Conservation (phyloP, 2,888 invertebrate genomes). For the Dolomedes plantarius region DNA sequence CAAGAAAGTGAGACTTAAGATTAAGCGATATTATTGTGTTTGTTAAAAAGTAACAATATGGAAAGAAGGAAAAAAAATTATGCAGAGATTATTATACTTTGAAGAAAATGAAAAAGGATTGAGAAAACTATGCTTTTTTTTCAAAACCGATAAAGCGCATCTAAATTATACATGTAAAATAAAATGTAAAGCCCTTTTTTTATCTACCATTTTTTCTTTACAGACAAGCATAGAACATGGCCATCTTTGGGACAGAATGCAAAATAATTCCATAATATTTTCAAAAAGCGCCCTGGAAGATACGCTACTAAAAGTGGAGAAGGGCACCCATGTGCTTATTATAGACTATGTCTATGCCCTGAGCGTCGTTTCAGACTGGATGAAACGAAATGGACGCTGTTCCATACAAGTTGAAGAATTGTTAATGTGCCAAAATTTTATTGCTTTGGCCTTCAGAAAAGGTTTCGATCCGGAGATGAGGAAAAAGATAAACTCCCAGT, state of each 20-base stretch:
- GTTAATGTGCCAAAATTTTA: slow-evolving; percentile 30
- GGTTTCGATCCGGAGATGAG: background rate
- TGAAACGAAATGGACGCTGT: slow-evolving; percentile 22
- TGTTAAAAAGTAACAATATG: too few species aligned
- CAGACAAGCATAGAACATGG: slow-evolving; percentile 24
- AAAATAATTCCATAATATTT: slow-evolving; percentile 29
- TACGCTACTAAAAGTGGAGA: slow-evolving; percentile 19
- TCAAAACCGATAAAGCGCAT: too few species aligned
- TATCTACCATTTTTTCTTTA: too few species aligned
- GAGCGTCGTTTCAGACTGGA: slow-evolving; percentile 13
- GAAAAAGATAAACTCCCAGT: slow-evolving; percentile 26
- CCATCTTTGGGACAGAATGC: slow-evolving; percentile 33
- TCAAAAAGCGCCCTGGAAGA: slow-evolving; percentile 19
- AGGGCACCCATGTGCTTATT: slow-evolving; percentile 35
- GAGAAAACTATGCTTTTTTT: too few species aligned
- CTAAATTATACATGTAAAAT: too few species aligned
- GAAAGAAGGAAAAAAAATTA: too few species aligned
- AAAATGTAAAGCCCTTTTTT: too few species aligned
- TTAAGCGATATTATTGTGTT: too few species aligned
- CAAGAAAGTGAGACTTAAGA: too few species aligned
- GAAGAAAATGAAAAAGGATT: too few species aligned
- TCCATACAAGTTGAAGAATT: slow-evolving; percentile 34
- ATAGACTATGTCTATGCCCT: slow-evolving; percentile 36
- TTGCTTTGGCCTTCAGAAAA: slow-evolving; percentile 28
- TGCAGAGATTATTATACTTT: too few species aligned